Percentiles rank a stretch among this genome's conserved stretches.
Conservation (phyloP, 1,140 invertebrate species). For the Harlomillsia oculata region DNA sequence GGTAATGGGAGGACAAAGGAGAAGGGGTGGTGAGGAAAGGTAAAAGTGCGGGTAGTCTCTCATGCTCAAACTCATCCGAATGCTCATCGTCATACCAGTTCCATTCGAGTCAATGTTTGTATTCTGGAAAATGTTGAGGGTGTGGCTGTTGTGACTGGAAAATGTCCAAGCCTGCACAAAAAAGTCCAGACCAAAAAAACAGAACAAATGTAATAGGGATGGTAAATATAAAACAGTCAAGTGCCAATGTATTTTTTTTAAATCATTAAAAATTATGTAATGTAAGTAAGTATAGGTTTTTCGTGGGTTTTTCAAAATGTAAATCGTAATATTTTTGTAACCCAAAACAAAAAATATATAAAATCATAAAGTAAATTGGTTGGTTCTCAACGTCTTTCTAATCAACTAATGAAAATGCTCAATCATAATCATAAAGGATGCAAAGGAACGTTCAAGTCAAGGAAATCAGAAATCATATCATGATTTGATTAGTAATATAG, state of each 20-base stretch:
- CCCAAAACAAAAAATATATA: too few species aligned
- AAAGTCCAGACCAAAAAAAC: background rate
- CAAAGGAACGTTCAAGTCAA: too few species aligned
- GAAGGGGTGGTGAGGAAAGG: background rate
- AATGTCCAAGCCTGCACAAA: slow-evolving; percentile 24
- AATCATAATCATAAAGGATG: too few species aligned
- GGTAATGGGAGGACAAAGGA: background rate
- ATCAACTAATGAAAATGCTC: too few species aligned
- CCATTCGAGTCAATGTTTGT: slow-evolving; percentile 26
- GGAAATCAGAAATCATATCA: too few species aligned
- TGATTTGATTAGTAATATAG: too few species aligned
- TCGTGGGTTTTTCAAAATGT: too few species aligned
- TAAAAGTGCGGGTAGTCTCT: background rate
- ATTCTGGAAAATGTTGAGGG: slow-evolving; percentile 24
- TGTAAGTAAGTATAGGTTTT: too few species aligned
- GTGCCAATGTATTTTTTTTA: background rate
- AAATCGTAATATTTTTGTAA: too few species aligned
- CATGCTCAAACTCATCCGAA: background rate
- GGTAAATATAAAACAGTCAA: background rate
- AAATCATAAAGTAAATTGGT: too few species aligned
- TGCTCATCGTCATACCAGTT: background rate
- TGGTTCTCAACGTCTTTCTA: too few species aligned
- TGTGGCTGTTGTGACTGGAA: slow-evolving; percentile 14
- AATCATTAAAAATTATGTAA: background rate
- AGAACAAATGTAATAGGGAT: background rate